These are phyloP conservation scores for Drosophila azteca DNA, from an alignment of 1,140 invertebrate genomes.

Conservation along the genomic window DNA sequence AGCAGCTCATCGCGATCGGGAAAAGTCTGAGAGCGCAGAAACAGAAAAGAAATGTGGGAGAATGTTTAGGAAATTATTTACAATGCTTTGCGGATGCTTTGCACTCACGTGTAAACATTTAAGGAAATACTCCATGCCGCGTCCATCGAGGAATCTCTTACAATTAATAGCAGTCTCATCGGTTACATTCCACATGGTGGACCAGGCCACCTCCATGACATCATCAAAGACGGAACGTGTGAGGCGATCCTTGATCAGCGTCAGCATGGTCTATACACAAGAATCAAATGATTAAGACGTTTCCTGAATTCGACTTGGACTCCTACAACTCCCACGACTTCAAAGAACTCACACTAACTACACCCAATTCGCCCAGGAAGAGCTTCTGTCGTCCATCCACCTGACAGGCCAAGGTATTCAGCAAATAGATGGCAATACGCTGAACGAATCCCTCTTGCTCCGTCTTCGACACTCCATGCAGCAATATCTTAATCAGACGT, in stretches of 20 bases:
- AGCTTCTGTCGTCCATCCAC: conserved; percentile 96
- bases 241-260: conserved; percentile 91
- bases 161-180: conserved; percentile 98
- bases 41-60: background rate
- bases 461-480: conserved; percentile 92
- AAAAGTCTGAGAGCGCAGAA: conserved; percentile 87
- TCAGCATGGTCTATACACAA: conserved; percentile 91
- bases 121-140: conserved; percentile 94
- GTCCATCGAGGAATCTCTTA: conserved; percentile 92
- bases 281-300: background rate
- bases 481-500: conserved; percentile 92
- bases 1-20: conserved; percentile 94
- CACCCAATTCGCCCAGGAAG: conserved; percentile 94
- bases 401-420: conserved; percentile 98
- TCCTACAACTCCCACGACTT: too few relatives aligned
- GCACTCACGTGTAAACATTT: conserved; percentile 90
- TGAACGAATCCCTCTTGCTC: conserved; percentile 96
- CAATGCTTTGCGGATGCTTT: background rate
- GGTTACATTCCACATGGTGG: conserved; percentile 99
- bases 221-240: conserved; percentile 93
- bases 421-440: conserved; percentile 95
- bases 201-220: conserved; percentile 98
- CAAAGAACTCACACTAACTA: conserved; percentile 89
- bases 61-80: background rate
- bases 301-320: background rate